Conservation (phyloP, 2,797 vertebrate genomes). For the Brachyalestes nurse region DNA sequence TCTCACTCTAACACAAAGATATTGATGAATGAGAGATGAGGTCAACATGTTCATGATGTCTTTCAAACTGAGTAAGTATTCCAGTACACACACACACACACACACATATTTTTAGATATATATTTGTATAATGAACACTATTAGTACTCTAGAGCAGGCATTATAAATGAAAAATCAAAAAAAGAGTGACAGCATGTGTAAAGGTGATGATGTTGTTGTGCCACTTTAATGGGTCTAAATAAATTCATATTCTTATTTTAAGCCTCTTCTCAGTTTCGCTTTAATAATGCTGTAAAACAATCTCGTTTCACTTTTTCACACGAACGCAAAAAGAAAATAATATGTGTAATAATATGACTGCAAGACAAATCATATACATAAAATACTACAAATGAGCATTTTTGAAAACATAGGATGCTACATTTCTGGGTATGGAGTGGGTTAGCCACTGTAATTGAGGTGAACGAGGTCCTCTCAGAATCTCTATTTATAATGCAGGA, state of each 20-base stretch:
- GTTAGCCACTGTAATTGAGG: background rate
- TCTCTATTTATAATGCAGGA: background rate
- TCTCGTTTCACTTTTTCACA: background rate
- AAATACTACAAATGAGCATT: too few species aligned
- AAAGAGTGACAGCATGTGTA: background rate
- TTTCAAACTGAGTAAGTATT: too few species aligned
- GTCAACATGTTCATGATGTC: too few species aligned
- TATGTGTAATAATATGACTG: too few species aligned
- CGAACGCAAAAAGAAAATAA: background rate
- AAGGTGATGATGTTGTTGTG: background rate
- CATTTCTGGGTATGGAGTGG: too few species aligned
- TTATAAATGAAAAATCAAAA: too few species aligned
- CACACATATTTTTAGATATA: too few species aligned
- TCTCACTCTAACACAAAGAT: background rate
- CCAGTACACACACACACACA: too few species aligned
- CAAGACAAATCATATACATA: too few species aligned
- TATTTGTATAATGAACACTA: too few species aligned
- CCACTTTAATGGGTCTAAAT: slow-evolving; percentile 15
- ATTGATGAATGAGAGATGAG: background rate
- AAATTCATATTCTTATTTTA: slow-evolving; percentile 10
- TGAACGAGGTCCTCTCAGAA: background rate
- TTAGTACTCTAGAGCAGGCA: too few species aligned
- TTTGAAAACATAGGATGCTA: too few species aligned
- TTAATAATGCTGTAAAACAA: background rate
- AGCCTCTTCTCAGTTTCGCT: background rate